Percentiles rank a stretch among this genome's conserved stretches.
These are phyloP conservation scores for Aleiodes leptofemur DNA, from an alignment of 2,888 invertebrate species.

Conservation along the genomic window DNA sequence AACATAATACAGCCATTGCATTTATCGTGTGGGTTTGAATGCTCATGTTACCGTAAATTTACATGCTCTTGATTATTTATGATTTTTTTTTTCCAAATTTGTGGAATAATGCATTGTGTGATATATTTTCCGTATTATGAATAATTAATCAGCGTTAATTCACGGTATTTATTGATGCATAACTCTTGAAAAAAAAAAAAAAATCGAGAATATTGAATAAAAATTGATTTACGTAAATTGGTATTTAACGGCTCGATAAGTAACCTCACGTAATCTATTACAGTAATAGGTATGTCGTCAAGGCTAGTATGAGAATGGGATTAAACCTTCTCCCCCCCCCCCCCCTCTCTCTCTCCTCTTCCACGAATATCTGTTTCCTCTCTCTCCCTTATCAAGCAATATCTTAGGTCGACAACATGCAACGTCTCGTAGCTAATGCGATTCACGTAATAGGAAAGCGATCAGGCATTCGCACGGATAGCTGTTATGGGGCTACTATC, in stretches of 20 bases:
- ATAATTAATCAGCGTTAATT: constrained; percentile 1
- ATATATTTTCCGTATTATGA: constrained; percentile 1
- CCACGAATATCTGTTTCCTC: constrained; percentile 1
- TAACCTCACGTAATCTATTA: constrained; percentile 28
- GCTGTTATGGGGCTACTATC: constrained; percentile 41
- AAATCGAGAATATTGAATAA: not conserved
- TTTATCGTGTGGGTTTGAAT: constrained; percentile 31
- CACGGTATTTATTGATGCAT: not conserved
- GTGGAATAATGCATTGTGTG: not conserved
- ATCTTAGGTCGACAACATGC: constrained; percentile 47
- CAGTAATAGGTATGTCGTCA: constrained; percentile 30
- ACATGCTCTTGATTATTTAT: not conserved
- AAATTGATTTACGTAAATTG: constrained; percentile 7
- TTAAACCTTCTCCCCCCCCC: constrained; percentile 26
- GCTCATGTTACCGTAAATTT: constrained; percentile 27
- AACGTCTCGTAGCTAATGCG: constrained; percentile 66
- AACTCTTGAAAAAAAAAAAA: not conserved
- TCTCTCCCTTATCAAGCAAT: constrained; percentile 47
- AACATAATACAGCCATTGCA: constrained; percentile 44
- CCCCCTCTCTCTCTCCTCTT: constrained; percentile 4
- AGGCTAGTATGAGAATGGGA: constrained; percentile 18
- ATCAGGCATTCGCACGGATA: constrained; percentile 64
- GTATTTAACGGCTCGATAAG: constrained; percentile 18
- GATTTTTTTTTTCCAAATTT: not conserved
- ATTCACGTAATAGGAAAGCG: constrained; percentile 69